Conservation (phyloP, 2,797 vertebrate genomes). For the Pterois miles region DNA sequence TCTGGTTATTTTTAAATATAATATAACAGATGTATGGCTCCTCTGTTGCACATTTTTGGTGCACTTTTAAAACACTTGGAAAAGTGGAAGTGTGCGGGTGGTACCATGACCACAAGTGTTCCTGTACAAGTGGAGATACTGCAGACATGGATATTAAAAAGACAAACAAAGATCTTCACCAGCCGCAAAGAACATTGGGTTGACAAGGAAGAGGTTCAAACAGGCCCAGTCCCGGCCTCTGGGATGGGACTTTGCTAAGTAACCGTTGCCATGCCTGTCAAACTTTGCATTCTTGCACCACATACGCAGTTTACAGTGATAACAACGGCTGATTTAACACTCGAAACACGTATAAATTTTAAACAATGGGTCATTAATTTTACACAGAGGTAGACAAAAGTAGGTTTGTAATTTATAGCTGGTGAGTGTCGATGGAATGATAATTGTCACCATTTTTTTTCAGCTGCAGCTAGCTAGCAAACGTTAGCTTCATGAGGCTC, state of each 20-base stretch:
- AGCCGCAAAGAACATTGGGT: not conserved
- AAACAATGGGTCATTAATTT: no score
- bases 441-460: not conserved
- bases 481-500: not conserved
- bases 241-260: not conserved
- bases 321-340: not conserved
- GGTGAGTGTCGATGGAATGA: not conserved
- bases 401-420: not conserved
- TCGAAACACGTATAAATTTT: not conserved
- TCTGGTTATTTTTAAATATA: constrained; percentile 22
- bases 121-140: not conserved
- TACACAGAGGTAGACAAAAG: not conserved
- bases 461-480: not conserved
- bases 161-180: not conserved
- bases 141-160: not conserved
- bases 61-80: constrained; percentile 6
- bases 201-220: not conserved
- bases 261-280: not conserved
- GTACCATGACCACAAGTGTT: not conserved
- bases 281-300: not conserved
- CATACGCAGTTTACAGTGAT: not conserved
- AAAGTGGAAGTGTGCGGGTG: constrained; percentile 4
- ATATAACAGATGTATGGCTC: constrained; percentile 28
- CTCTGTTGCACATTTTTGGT: constrained; percentile 10
- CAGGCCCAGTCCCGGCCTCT: not conserved